Conservation (phyloP, 2,888 invertebrate genomes). For the Dermolepida albohirtum region DNA sequence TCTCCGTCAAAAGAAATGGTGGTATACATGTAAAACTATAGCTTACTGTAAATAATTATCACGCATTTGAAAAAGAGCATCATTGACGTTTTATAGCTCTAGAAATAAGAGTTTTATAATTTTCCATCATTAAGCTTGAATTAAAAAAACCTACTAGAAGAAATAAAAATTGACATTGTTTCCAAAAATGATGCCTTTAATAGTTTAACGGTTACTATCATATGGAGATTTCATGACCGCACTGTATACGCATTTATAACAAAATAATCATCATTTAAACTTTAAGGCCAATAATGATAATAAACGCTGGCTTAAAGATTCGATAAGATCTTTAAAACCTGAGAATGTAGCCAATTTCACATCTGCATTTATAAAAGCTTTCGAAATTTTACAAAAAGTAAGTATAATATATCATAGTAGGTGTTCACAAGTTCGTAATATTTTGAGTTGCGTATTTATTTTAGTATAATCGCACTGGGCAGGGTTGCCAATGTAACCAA, state of each 20-base stretch:
- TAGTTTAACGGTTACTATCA: background rate
- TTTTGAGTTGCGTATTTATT: conserved; percentile 47
- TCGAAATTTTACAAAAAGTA: conserved; percentile 91
- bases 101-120: too few relatives aligned
- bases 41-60: too few relatives aligned
- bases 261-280: conserved; percentile 28
- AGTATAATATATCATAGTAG: conserved; percentile 75
- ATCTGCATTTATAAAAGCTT: conserved; percentile 90
- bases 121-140: too few relatives aligned
- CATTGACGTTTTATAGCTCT: too few relatives aligned
- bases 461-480: conserved; percentile 84
- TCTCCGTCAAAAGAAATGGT: too few relatives aligned
- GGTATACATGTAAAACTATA: too few relatives aligned
- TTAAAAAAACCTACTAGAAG: too few relatives aligned
- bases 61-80: too few relatives aligned
- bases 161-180: too few relatives aligned
- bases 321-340: conserved; percentile 78
- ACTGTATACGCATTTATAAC: background rate
- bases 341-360: conserved; percentile 92
- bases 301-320: conserved; percentile 81
- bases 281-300: conserved; percentile 85
- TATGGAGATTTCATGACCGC: too few relatives aligned
- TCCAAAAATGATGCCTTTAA: too few relatives aligned
- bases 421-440: background rate
- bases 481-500: conserved; percentile 96